phyloP scores from a whole-genome alignment of 2,797 vertebrate species.

The Enteromius mattozi region DNA sequence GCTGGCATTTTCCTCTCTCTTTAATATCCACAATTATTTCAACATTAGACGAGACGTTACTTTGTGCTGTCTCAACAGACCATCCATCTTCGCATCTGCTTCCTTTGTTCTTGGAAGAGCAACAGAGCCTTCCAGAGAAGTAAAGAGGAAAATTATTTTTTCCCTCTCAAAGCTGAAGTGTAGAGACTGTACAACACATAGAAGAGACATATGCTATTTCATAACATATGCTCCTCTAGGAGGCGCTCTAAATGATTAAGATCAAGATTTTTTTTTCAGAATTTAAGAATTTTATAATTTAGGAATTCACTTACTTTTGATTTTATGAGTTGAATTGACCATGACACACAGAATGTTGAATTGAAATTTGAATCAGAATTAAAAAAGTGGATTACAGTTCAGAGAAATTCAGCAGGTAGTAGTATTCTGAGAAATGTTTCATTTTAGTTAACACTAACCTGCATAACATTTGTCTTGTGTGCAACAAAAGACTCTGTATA shows the following conservation, averaged over 20 bases:
- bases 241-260: background rate
- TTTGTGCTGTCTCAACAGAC: conserved; percentile 51
- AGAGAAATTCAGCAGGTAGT: background rate
- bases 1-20: conserved; percentile 69
- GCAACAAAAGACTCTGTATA: too few relatives aligned
- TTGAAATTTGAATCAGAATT: background rate
- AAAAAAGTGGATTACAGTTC: background rate
- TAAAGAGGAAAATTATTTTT: background rate
- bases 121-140: conserved; percentile 26
- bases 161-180: background rate
- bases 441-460: too few relatives aligned
- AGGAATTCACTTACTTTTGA: background rate
- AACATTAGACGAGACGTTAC: conserved; percentile 66
- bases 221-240: background rate
- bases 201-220: background rate
- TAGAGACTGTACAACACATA: background rate
- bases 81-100: conserved; percentile 53
- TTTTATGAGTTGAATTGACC: background rate
- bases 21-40: conserved; percentile 76
- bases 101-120: conserved; percentile 26
- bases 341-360: background rate
- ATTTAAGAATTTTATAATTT: background rate
- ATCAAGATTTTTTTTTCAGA: background rate
- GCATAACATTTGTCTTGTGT: too few relatives aligned
- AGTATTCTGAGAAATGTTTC: background rate